These are phyloP conservation scores for Euproctis similis DNA, from an alignment of 2,888 invertebrate genomes.

Conservation along the genomic window DNA sequence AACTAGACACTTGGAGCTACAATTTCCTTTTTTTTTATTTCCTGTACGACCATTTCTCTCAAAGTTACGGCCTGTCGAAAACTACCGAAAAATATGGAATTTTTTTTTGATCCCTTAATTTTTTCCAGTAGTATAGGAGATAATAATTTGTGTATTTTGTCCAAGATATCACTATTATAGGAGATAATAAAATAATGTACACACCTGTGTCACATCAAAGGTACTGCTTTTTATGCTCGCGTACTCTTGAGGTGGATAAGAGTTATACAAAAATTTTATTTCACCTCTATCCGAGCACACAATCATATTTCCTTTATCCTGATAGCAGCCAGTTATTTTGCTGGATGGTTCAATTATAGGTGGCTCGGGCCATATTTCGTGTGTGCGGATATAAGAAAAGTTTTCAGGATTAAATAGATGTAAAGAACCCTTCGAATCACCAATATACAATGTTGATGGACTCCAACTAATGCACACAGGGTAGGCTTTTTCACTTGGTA, in stretches of 20 bases:
- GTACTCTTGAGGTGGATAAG: conserved; percentile 57
- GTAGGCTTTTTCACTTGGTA: conserved; percentile 53
- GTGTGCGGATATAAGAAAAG: conserved; percentile 38
- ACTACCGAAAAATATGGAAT: no score
- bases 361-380: conserved; percentile 56
- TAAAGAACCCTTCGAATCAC: conserved; percentile 61
- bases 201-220: conserved; percentile 63
- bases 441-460: conserved; percentile 54
- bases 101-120: no score
- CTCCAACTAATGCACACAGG: conserved; percentile 63
- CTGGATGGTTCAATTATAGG: conserved; percentile 45
- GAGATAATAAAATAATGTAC: conserved; percentile 1
- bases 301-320: conserved; percentile 56
- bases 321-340: conserved; percentile 59
- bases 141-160: no score
- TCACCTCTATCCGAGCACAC: conserved; percentile 64
- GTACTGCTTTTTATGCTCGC: conserved; percentile 46
- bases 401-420: conserved; percentile 58
- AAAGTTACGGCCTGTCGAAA: no score
- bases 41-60: no score
- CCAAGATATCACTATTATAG: no score
- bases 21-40: no score
- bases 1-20: no score
- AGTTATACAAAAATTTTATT: conserved; percentile 64
- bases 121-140: no score